Conservation (phyloP, 2,888 invertebrate genomes). For the Branchellion lobata region DNA sequence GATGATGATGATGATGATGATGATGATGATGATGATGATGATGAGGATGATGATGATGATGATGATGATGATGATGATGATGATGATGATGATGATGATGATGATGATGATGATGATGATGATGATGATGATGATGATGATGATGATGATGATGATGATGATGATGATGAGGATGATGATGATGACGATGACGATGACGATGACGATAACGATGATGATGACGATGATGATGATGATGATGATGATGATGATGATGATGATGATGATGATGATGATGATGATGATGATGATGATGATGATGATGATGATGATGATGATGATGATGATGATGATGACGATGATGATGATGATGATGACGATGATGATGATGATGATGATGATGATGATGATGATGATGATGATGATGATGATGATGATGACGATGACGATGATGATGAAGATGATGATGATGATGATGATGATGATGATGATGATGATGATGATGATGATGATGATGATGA, state of each 20-base stretch:
- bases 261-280: constrained; percentile 26
- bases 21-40: background rate
- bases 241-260: constrained; percentile 33
- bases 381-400: background rate
- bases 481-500: constrained; percentile 25
- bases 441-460: constrained; percentile 43
- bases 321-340: constrained; percentile 17
- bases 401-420: constrained; percentile 42
- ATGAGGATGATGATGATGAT: no score
- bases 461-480: constrained; percentile 30
- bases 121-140: constrained; percentile 39
- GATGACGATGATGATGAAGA: constrained; percentile 43
- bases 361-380: constrained; percentile 5
- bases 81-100: constrained; percentile 39
- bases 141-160: constrained; percentile 48
- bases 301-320: constrained; percentile 32
- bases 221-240: constrained; percentile 24
- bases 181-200: background rate
- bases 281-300: constrained; percentile 5
- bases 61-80: constrained; percentile 14
- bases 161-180: constrained; percentile 46
- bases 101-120: constrained; percentile 41
- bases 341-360: background rate
- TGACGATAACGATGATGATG: background rate
- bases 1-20: constrained; percentile 14